Base-by-base conservation (phyloP, 2,888 invertebrate genomes). In the Caenorhabditis japonica region DNA sequence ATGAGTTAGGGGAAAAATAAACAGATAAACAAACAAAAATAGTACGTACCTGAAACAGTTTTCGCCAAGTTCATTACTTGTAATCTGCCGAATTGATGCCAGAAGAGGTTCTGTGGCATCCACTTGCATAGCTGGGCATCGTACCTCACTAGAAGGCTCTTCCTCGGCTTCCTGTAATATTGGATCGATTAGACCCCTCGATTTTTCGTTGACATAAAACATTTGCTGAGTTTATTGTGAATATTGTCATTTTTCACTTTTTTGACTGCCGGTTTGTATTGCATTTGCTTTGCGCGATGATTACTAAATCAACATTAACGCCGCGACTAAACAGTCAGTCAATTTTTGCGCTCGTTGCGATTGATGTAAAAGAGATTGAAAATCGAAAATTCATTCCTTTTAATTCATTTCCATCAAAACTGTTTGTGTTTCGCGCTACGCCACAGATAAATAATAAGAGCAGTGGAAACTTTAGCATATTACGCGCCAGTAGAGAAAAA, bases 281-380 rank as follows among this genome's bases (percentile, higher is more conserved):
- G 59, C 23, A 25, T 49, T 66, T 49, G 36, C 34, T 43, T 51
- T 36, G 56, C 44, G 43, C 66, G 43, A 44, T 58, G 66, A 66
- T 66, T 66, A 66, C 66, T 66, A 66, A 66, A 66, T 66, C 66
- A 66, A 66, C 66, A 66, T 33, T 61, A 61, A 43, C 53, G 41
- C 51, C 8, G 51, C 36, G 53, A 55, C 53, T 55, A 55, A 55
- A 55, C 53, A 55, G 53, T 52, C 52, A 52, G 34, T 51, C n/a
- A 49, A 49, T 21, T 25, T 39, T 36, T 23, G 23, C 36, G 52
- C 15, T n/a, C n/a, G n/a, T n/a, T n/a, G n/a, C n/a, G n/a, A n/a
- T n/a, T n/a, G n/a, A n/a, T n/a, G n/a, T n/a, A n/a, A n/a, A n/a
- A n/a, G n/a, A n/a, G n/a, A n/a, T n/a, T n/a, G n/a, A n/a, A n/a